Evolutionary conservation across 2,113 vertebrate genomes (phyloP), one percentile per base, ranked within the genome.

Genomic region (Macheiramphus alcinus): DNA sequence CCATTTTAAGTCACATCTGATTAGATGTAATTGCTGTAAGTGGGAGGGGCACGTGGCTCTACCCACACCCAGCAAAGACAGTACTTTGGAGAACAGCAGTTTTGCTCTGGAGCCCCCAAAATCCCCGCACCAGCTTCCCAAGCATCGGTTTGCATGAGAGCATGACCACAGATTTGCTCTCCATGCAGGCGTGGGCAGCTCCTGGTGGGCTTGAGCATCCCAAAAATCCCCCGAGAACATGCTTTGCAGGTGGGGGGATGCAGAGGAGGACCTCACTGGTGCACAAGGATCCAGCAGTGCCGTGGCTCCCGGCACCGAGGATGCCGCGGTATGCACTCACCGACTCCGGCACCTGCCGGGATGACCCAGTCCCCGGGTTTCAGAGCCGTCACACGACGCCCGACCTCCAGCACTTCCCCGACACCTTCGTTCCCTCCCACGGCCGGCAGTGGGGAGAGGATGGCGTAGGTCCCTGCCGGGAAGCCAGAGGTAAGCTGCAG

Each of bases 381-480:
- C 80, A 99, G 75, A 9, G 97, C 73, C 0, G 93, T 96, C 85
- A 99, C 99, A 4, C 68, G 79, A 52, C 62, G 90, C 84, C 99
- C 99, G 1, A 99, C 98, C 42, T 99, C 98, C n/a, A 99, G 23
- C 10, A 99, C 99, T 80, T 98, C 97, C 38, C 98, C 99, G 4
- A 99, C 99, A 0, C 99, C 99, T 97, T 99, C 99, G 0, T 99
- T 99, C 26, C 99, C 99, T 48, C 99, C 99, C 43, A 99, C 98
- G 4, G 99, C 98, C 1, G 99, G 99, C 61, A 99, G 98, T 2
- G 98, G 92, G 4, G 98, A 97, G 42, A 99, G 97, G 66, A 99
- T 97, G 18, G 99, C 98, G 3, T 99, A 99, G 6, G 99, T 99
- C 7, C 99, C 99, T 99, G 94, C 3, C 38, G 48, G 88, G 72